Percentiles rank a stretch among this genome's conserved stretches.
Conservation (phyloP, 2,113 vertebrate genomes). For the Gavialis gangeticus region DNA sequence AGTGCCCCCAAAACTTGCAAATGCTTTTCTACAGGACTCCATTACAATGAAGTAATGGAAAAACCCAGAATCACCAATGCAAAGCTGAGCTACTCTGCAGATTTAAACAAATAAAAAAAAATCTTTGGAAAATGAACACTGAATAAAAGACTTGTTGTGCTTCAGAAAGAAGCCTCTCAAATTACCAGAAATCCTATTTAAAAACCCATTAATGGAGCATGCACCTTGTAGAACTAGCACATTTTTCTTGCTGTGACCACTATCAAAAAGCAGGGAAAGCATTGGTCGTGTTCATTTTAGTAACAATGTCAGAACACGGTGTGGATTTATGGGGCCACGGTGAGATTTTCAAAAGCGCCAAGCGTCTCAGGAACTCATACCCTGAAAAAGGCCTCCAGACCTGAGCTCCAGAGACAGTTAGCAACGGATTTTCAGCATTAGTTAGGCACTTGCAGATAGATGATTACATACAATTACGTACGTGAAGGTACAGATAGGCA, state of each 20-base stretch:
- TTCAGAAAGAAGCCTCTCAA: constrained; percentile 3
- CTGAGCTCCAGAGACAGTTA: neutral
- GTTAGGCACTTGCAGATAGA: neutral
- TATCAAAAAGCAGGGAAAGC: neutral
- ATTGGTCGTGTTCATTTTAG: neutral
- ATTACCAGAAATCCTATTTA: neutral
- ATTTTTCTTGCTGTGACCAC: neutral
- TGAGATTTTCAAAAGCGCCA: neutral
- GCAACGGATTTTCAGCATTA: too few relatives aligned
- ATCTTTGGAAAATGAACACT: neutral
- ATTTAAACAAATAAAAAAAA: constrained; percentile 33
- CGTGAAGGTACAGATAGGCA: neutral
- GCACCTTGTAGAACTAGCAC: neutral
- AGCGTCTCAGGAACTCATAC: rapidly evolving
- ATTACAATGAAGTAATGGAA: neutral
- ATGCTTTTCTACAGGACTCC: neutral
- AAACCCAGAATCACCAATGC: neutral
- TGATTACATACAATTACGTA: neutral
- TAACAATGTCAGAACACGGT: neutral
- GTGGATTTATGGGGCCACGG: neutral
- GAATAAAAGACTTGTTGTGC: neutral
- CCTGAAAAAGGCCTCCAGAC: neutral
- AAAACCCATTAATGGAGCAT: neutral
- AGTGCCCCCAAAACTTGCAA: neutral
- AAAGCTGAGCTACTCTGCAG: neutral